Conservation (phyloP, 2,113 vertebrate genomes). For the Rhineura floridana region DNA sequence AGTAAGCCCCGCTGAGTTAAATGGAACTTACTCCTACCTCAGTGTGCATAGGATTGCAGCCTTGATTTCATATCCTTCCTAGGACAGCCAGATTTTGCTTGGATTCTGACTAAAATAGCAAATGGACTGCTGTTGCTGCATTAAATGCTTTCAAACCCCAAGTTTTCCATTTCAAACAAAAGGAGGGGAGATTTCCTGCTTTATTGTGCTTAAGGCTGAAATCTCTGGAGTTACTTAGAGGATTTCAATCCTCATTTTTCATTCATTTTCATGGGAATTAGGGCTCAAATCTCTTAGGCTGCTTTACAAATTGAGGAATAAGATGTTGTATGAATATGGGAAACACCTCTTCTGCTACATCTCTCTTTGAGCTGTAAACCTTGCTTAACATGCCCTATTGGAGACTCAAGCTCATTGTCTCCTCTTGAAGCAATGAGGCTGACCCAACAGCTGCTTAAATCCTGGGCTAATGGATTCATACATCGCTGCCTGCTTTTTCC, state of each 20-base stretch:
- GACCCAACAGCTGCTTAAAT: conserved; percentile 36
- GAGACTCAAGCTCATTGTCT: conserved; percentile 28
- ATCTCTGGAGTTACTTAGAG: fast-evolving
- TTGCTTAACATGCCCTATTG: conserved; percentile 6
- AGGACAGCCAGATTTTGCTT: not conserved
- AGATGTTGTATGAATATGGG: not conserved
- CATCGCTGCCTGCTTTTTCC: conserved; percentile 3
- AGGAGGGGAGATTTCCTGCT: not conserved
- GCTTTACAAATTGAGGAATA: not conserved
- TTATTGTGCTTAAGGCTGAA: not conserved
- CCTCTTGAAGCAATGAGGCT: conserved; percentile 15
- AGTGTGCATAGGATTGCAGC: not conserved
- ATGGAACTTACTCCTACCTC: not conserved
- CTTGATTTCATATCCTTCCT: not conserved
- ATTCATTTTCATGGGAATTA: conserved; percentile 5
- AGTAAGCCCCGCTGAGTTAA: not conserved
- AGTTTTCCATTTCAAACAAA: conserved; percentile 11
- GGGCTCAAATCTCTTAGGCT: not conserved
- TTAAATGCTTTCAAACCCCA: not conserved
- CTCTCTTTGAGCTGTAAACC: conserved; percentile 3
- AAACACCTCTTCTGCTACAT: not conserved
- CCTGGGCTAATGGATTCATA: conserved; percentile 7
- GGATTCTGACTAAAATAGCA: not conserved
- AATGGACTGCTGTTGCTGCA: not conserved
- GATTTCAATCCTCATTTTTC: fast-evolving